Base-by-base conservation (phyloP, 2,888 invertebrate genomes). In the Heliconius ethilla region DNA sequence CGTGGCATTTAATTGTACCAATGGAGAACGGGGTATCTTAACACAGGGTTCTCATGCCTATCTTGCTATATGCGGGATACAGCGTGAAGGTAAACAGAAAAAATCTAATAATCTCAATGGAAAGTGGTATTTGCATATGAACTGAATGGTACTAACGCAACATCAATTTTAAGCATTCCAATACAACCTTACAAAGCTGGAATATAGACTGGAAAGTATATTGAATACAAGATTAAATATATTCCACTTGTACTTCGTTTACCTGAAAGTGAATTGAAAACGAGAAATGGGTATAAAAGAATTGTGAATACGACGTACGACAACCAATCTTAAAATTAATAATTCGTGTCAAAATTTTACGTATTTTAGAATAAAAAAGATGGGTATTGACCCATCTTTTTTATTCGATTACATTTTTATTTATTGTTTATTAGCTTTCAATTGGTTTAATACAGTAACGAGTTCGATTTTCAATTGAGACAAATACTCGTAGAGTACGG, bases 121-220 rank as follows among this genome's bases (percentile, higher is more conserved):
- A 40, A 67, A 37, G 37, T 67, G 67, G n/a, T 67, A 10, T 59
- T 59, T 59, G 13, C n/a, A 25, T 27, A 25, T 63, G 37, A 40
- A n/a, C n/a, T 67, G 67, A 25, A 37, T 25, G 27, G 63, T 15
- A 27, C 63, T 25, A 37, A 67, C 66, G 37, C n/a, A 67, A 37
- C 66, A 67, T 67, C n/a, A n/a, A 37, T 67, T n/a, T 67, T 37
- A 37, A 67, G 66, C 37, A 66, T 66, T 66, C n/a, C 37, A 67
- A 67, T 40, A n/a, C 37, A 40, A 40, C 67, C 15, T 67, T 67
- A n/a, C 11, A n/a, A 9, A 67, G 37, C 37, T 37, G 67, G 13
- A 40, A 5, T 67, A 67, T 37, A 67, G 10, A 29, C 29, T 29
- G 29, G 29, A 29, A 59, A 59, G 3, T n/a, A 9, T n/a, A 66